Evolutionary conservation across 2,888 invertebrate genomes (phyloP).

Genomic region (Xylota segnis): DNA sequence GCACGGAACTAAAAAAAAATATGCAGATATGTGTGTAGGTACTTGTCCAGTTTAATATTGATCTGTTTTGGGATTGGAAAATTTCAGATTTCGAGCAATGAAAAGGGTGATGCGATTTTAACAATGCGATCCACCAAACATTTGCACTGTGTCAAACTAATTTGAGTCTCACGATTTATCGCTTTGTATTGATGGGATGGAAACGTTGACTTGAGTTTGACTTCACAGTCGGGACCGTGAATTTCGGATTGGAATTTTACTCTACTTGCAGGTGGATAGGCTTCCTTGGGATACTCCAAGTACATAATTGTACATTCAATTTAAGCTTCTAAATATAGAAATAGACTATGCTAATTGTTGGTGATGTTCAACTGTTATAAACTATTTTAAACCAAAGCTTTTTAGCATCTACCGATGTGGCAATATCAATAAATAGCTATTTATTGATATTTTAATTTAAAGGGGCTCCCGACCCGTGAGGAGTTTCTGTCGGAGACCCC

Average conservation of each 20-base stretch:
- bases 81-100: constrained; percentile 1
- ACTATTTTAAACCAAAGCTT: not conserved
- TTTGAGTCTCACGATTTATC: constrained; percentile 26
- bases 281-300: not conserved
- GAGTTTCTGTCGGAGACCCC: no score
- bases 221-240: not conserved
- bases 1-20: constrained; percentile 17
- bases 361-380: not conserved
- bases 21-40: not conserved
- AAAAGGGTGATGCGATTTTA: not conserved
- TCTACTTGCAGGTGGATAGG: not conserved
- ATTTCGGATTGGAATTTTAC: not conserved
- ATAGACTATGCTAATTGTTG: not conserved
- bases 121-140: constrained; percentile 7
- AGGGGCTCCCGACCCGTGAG: no score
- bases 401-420: not conserved
- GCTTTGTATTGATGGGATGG: not conserved
- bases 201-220: not conserved
- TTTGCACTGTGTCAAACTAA: constrained; percentile 20
- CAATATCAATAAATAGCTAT: not conserved
- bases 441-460: no score
- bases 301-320: not conserved
- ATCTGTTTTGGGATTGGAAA: constrained; percentile 12
- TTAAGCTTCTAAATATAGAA: not conserved
- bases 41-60: constrained; percentile 7